Base-by-base conservation (phyloP, 23 tunicate genomes). In the Halocynthia roretzi region DNA sequence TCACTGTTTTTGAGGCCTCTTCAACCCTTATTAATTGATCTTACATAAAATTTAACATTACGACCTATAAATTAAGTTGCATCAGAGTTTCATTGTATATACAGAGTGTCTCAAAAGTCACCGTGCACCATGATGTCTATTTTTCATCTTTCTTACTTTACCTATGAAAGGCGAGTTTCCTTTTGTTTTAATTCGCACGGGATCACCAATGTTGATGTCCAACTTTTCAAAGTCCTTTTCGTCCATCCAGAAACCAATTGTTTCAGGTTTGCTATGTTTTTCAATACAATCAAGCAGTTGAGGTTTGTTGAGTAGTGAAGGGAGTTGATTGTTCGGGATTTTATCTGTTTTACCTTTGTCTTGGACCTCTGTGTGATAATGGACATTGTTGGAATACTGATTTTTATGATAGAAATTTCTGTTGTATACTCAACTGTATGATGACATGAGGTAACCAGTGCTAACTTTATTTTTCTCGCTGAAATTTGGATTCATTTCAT, bases 381-480 rank as follows among this genome's bases (percentile, higher is more conserved):
- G 44, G 44, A 31, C 44, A 31, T 31, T 31, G 44, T 4, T 31
- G 44, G 44, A 0, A 31, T 31, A 31, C 44, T 31, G 4, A 31
- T 31, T 31, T 31, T 31, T 31, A 31, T 31, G 44, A 31, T 31
- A 31, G 44, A 31, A 31, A 31, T 31, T 31, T 4, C 1, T 31
- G 44, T 31, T 31, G 44, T 31, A 31, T 10, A 74, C 78, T 12
- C 60, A 54, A 8, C 56, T 74, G 22, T 74, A 74, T 8, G 78
- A 74, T 8, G 78, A 74, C 78, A 74, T 74, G 64, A 74, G 56
- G 51, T 74, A 74, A 50, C 78, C 78, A 6, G 78, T 74, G 40
- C 78, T 74, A 8, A 74, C 78, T 74, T 74, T 74, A 14, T 52
- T 53, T 20, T 53, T 74, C 22, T 52, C 62, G 21, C 78, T 74